Evolutionary conservation across 1,140 invertebrate genomes (phyloP).

Genomic region (Plectrocnemia conspersa): DNA sequence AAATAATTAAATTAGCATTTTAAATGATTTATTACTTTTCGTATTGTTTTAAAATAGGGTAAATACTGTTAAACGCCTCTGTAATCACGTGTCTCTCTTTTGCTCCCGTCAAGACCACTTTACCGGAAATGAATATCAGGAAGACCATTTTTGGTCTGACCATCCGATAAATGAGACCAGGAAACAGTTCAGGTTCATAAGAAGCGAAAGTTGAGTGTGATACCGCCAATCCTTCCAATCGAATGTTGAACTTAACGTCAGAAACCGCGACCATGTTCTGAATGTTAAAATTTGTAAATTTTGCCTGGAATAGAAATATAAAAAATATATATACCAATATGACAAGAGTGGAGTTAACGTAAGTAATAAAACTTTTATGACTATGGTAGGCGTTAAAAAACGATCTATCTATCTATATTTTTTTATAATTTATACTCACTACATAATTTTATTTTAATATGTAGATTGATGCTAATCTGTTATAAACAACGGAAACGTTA

Average conservation of each 20-base stretch:
- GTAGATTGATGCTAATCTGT: too few species aligned
- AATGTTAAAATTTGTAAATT: slow-evolving; percentile 99
- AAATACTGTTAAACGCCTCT: slow-evolving; percentile 99
- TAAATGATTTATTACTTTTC: slow-evolving; percentile 73
- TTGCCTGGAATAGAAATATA: slow-evolving; percentile 66
- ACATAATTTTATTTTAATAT: too few species aligned
- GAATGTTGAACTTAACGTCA: slow-evolving; percentile 98
- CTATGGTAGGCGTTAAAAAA: too few species aligned
- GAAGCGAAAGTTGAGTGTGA: slow-evolving; percentile 97
- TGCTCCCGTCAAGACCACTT: slow-evolving; percentile 96
- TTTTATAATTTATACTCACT: too few species aligned
- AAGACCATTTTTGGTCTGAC: slow-evolving; percentile 98
- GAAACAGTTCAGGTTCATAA: slow-evolving; percentile 92
- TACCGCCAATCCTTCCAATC: slow-evolving; percentile 92
- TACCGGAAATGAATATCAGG: slow-evolving; percentile 97
- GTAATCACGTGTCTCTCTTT: slow-evolving; percentile 98
- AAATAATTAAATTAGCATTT: neutral
- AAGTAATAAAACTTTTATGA: too few species aligned
- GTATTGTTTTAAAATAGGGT: slow-evolving; percentile 98
- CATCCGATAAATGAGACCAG: slow-evolving; percentile 98
- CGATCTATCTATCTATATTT: too few species aligned
- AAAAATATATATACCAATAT: too few species aligned
- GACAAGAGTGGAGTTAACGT: too few species aligned
- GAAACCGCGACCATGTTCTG: slow-evolving; percentile 99
- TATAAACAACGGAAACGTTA: too few species aligned